These are phyloP conservation scores for Agriopis aurantiaria DNA, from an alignment of 2,888 invertebrate species.

Conservation along the genomic window DNA sequence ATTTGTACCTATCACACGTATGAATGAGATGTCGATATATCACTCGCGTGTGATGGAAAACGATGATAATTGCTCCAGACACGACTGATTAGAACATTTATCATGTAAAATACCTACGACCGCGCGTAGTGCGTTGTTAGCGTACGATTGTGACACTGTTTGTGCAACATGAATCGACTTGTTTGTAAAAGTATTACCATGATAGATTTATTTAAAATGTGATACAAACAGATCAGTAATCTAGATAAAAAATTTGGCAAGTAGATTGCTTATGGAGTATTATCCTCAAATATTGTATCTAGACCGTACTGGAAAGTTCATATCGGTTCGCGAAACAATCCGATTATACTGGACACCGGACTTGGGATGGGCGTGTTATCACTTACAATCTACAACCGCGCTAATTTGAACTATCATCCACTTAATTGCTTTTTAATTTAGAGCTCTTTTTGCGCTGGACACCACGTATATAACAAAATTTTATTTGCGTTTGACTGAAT, in stretches of 20 bases:
- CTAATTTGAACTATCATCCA: slow-evolving; percentile 35
- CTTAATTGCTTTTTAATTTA: slow-evolving; percentile 28
- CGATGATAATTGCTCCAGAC: slow-evolving; percentile 20
- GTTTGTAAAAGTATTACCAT: too few species aligned
- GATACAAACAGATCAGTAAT: too few species aligned
- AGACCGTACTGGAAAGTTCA: slow-evolving; percentile 36
- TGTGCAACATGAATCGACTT: too few species aligned
- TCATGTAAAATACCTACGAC: slow-evolving; percentile 16
- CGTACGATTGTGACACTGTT: not conserved
- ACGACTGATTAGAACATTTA: slow-evolving; percentile 24
- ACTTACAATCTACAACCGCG: slow-evolving; percentile 49
- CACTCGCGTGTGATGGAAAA: slow-evolving; percentile 9
- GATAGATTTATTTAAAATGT: too few species aligned
- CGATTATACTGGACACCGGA: slow-evolving; percentile 49
- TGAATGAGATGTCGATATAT: slow-evolving; percentile 24
- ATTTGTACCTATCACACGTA: not conserved
- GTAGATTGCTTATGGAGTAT: not conserved
- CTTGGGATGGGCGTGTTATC: slow-evolving; percentile 59
- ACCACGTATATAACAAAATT: slow-evolving; percentile 8
- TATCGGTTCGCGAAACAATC: slow-evolving; percentile 57
- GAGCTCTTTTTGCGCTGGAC: slow-evolving; percentile 39
- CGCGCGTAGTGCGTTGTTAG: not conserved
- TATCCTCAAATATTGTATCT: slow-evolving; percentile 10
- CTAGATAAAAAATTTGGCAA: too few species aligned
- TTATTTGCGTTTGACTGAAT: slow-evolving; percentile 1